Evolutionary conservation across 2,888 invertebrate species (phyloP).

Genomic region (Lissocephala sabroskyi): DNA sequence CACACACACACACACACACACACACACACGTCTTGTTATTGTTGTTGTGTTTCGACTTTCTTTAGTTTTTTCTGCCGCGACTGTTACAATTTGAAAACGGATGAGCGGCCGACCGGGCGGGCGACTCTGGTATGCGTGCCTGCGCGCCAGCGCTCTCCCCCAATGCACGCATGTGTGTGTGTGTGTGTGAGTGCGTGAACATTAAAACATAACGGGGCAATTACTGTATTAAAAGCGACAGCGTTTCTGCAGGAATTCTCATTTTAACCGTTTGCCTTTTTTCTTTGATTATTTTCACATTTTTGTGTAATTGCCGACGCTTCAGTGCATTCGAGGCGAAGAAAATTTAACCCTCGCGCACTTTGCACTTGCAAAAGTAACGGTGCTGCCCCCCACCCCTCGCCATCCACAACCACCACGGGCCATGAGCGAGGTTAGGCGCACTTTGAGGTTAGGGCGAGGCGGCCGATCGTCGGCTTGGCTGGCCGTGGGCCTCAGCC

Average conservation of each 20-base stretch:
- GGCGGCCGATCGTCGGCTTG: no score
- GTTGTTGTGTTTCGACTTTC: slow-evolving; percentile 52
- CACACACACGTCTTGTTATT: slow-evolving; percentile 24
- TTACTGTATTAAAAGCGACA: slow-evolving; percentile 48
- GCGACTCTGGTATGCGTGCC: slow-evolving; percentile 50
- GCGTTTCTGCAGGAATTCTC: slow-evolving; percentile 40
- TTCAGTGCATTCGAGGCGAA: neutral
- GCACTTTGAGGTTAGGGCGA: no score
- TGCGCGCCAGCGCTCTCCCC: slow-evolving; percentile 35
- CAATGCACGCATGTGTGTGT: slow-evolving; percentile 8
- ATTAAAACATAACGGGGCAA: slow-evolving; percentile 60
- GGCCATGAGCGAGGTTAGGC: slow-evolving; percentile 8
- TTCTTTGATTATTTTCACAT: slow-evolving; percentile 39
- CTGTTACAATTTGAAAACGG: slow-evolving; percentile 54
- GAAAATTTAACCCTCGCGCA: neutral
- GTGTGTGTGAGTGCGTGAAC: slow-evolving; percentile 36
- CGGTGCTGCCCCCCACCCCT: no score
- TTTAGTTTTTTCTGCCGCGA: slow-evolving; percentile 47
- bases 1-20: no score
- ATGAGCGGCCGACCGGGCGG: neutral
- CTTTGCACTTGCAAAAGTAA: slow-evolving; percentile 24
- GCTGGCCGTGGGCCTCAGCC: no score
- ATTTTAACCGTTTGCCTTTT: slow-evolving; percentile 24
- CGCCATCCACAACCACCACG: slow-evolving; percentile 7
- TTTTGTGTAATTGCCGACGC: slow-evolving; percentile 32